Conservation (phyloP, 2,797 vertebrate genomes). For the Chrosomus eos region DNA sequence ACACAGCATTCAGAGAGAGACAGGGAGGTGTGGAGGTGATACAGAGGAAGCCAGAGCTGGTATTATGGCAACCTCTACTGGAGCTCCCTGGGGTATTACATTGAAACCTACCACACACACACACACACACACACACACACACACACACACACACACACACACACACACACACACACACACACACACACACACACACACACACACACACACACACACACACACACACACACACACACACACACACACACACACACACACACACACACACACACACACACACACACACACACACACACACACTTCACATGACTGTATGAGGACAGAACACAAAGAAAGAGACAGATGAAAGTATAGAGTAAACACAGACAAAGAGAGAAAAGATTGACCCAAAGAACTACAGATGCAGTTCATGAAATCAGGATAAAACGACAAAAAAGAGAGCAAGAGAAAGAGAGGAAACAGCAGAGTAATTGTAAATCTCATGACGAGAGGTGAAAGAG, state of each 20-base stretch:
- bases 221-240: constrained; percentile 11
- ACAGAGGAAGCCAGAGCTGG: constrained; percentile 65
- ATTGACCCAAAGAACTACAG: constrained; percentile 29
- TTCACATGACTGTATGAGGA: constrained; percentile 15
- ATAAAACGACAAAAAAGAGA: background rate
- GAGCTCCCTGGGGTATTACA: constrained; percentile 78
- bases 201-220: constrained; percentile 8
- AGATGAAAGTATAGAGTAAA: constrained; percentile 40
- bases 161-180: constrained; percentile 17
- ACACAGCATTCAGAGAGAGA: constrained; percentile 30
- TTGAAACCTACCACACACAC: constrained; percentile 28
- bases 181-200: constrained; percentile 3
- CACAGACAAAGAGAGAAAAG: constrained; percentile 32
- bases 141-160: constrained; percentile 1
- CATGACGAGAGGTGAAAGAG: constrained; percentile 16
- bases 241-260: constrained; percentile 8
- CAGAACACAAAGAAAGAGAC: constrained; percentile 26
- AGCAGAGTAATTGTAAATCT: constrained; percentile 29
- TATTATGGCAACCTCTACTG: constrained; percentile 82
- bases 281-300: constrained; percentile 9
- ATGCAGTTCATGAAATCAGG: constrained; percentile 21
- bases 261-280: constrained; percentile 9
- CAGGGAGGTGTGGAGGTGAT: background rate
- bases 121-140: constrained; percentile 8
- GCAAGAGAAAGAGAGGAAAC: constrained; percentile 32